Conservation (phyloP, 1,140 invertebrate species). For the Sycophaga agraensis region DNA sequence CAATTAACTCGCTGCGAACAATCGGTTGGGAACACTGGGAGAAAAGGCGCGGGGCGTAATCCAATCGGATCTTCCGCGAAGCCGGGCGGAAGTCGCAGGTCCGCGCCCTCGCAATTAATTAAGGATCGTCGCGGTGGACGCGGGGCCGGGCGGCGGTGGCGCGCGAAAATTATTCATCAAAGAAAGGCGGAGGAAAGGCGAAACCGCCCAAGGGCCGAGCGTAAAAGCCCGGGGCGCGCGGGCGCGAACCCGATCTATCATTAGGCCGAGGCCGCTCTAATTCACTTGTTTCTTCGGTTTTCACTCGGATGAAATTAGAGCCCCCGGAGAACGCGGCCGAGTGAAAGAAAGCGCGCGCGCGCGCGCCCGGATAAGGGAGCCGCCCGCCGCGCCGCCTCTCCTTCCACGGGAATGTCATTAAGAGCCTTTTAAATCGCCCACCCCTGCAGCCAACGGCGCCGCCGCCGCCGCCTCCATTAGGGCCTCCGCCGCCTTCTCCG, state of each 20-base stretch:
- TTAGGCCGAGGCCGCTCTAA: constrained; percentile 46
- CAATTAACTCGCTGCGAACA: too few relatives aligned
- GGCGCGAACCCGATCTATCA: constrained; percentile 49
- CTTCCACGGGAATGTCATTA: constrained; percentile 48
- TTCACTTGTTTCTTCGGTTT: constrained; percentile 55
- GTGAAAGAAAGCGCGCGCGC: constrained; percentile 12
- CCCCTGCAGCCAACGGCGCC: constrained; percentile 40
- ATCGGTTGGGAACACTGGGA: too few relatives aligned
- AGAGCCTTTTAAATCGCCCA: constrained; percentile 52
- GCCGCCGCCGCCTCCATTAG: constrained; percentile 49
- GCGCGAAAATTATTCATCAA: constrained; percentile 27
- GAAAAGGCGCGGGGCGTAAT: too few relatives aligned
- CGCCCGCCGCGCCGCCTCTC: constrained; percentile 8
- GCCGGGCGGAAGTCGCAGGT: too few relatives aligned
- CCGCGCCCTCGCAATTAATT: constrained; percentile 11
- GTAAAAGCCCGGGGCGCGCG: constrained; percentile 25
- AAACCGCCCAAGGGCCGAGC: too few relatives aligned
- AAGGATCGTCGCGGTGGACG: background rate
- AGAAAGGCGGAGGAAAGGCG: constrained; percentile 19
- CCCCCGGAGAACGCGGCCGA: constrained; percentile 22
- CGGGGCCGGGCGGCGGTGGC: background rate
- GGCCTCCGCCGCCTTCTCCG: constrained; percentile 38
- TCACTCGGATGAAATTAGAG: constrained; percentile 53
- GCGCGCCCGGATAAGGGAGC: background rate
- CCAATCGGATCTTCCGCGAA: too few relatives aligned